These are phyloP conservation scores for Parnassius smintheus DNA, from an alignment of 2,888 invertebrate species.

Conservation along the genomic window DNA sequence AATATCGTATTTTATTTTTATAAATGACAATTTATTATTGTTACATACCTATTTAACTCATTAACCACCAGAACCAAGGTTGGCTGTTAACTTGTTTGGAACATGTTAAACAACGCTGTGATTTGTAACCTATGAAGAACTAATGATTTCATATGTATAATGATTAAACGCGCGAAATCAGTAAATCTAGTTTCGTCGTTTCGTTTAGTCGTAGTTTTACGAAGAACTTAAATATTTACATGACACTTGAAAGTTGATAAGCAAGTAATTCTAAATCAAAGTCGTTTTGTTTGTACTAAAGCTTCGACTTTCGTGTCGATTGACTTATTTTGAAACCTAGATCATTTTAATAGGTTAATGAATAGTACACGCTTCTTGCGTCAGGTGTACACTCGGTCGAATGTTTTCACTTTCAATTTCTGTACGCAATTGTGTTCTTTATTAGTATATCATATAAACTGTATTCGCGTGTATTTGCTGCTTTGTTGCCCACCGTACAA, in stretches of 20 bases:
- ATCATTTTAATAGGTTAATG: constrained; percentile 31
- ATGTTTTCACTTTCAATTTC: constrained; percentile 17
- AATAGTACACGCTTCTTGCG: constrained; percentile 27
- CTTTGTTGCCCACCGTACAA: constrained; percentile 11
- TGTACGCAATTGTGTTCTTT: constrained; percentile 12
- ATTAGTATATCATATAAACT: constrained; percentile 14
- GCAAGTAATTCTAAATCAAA: constrained; percentile 25
- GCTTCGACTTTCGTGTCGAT: constrained; percentile 39
- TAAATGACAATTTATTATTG: too few species aligned
- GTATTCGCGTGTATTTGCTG: constrained; percentile 29
- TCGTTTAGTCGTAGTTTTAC: too few species aligned
- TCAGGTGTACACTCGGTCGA: constrained; percentile 16
- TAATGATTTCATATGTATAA: too few species aligned
- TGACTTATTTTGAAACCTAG: constrained; percentile 41
- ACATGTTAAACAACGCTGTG: not conserved
- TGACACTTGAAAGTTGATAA: constrained; percentile 17
- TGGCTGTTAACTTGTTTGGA: not conserved
- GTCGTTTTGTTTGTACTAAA: constrained; percentile 30
- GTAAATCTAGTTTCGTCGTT: too few species aligned
- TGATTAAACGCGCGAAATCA: too few species aligned
- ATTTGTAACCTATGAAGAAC: constrained; percentile 1
- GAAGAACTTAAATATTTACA: constrained; percentile 5
- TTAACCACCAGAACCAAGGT: too few species aligned
- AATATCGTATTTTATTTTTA: too few species aligned
- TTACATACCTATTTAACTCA: too few species aligned